These are phyloP conservation scores for Spodoptera littoralis DNA, from an alignment of 2,888 invertebrate genomes.

Conservation along the genomic window DNA sequence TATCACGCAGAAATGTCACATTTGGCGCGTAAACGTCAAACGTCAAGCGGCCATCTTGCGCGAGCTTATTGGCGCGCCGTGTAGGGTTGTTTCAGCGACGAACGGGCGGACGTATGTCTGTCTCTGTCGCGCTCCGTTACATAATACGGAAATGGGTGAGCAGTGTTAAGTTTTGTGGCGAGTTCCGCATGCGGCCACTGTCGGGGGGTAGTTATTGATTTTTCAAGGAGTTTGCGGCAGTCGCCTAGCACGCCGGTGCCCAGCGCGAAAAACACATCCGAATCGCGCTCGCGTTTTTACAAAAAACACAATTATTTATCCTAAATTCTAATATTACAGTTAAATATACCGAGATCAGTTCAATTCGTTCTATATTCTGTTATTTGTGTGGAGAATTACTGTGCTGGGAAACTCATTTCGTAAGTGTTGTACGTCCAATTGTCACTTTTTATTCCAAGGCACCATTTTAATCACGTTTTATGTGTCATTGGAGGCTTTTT, in stretches of 20 bases:
- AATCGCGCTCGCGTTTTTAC: conserved; percentile 81
- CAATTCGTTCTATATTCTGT: conserved; percentile 55
- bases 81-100: conserved; percentile 73
- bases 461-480: conserved; percentile 73
- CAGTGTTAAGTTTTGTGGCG: conserved; percentile 76
- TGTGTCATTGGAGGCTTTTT: conserved; percentile 61
- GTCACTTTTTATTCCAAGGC: conserved; percentile 64
- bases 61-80: conserved; percentile 73
- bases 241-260: conserved; percentile 83
- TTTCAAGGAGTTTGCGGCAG: conserved; percentile 86
- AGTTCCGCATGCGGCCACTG: conserved; percentile 85
- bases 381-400: conserved; percentile 71
- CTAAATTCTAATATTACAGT: conserved; percentile 62
- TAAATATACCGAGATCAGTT: conserved; percentile 34
- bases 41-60: conserved; percentile 81
- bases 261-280: conserved; percentile 84
- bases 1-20: conserved; percentile 79
- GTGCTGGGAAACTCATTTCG: conserved; percentile 80
- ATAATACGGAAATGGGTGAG: conserved; percentile 87
- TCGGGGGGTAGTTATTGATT: conserved; percentile 85
- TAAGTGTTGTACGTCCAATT: conserved; percentile 72
- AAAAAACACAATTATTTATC: conserved; percentile 71
- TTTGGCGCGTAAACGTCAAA: conserved; percentile 87
- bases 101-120: conserved; percentile 65
- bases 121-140: conserved; percentile 79